phyloP scores from a whole-genome alignment of 2,797 vertebrate species.

The Coilia nasus region DNA sequence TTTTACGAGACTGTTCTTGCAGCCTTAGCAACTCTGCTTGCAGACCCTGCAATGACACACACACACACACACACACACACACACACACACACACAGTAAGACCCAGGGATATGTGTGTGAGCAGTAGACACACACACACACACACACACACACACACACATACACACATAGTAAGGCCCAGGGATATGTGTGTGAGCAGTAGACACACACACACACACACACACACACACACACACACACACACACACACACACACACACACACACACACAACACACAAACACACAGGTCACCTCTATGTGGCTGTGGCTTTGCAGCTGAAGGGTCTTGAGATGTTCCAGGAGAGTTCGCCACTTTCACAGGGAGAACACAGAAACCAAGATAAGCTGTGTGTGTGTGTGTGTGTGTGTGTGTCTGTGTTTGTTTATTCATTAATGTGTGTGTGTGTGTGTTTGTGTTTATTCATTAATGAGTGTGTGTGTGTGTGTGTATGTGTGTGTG shows the following conservation, averaged over 20 bases:
- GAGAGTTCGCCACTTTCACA: background rate
- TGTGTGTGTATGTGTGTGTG: background rate
- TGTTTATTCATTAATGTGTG: background rate
- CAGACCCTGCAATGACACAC: background rate
- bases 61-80: constrained; percentile 6
- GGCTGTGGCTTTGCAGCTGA: background rate
- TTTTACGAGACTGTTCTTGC: background rate
- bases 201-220: no score
- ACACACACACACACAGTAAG: background rate
- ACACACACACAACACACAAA: background rate
- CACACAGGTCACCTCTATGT: background rate
- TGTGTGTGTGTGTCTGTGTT: background rate
- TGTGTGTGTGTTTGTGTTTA: background rate
- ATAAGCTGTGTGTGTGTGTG: background rate
- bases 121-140: no score
- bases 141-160: background rate
- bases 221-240: background rate
- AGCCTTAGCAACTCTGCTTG: background rate
- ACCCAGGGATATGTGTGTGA: no score
- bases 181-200: no score
- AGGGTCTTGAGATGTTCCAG: background rate
- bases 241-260: constrained; percentile 1
- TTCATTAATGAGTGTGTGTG: background rate
- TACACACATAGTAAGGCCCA: no score
- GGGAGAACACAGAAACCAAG: background rate